phyloP scores from a whole-genome alignment of 2,797 vertebrate species.

The Semaprochilodus insignis region DNA sequence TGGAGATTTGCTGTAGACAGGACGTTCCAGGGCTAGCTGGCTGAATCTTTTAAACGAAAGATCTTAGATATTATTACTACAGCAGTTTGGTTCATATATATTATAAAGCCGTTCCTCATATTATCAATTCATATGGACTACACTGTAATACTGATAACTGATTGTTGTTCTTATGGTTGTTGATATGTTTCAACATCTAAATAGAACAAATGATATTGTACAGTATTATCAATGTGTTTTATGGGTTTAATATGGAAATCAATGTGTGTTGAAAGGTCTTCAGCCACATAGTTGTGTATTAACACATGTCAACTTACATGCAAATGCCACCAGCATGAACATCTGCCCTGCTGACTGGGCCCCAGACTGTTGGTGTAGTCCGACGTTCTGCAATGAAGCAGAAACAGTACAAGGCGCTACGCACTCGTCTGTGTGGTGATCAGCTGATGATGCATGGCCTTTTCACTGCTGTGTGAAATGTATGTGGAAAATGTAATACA shows the following conservation, averaged over 20 bases:
- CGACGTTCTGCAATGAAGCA: background rate
- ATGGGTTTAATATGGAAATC: background rate
- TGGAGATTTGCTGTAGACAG: too few relatives aligned
- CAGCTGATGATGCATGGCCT: slow-evolving; percentile 16
- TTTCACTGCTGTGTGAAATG: slow-evolving; percentile 52
- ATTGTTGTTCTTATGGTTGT: too few relatives aligned
- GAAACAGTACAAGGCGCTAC: background rate
- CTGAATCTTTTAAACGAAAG: too few relatives aligned
- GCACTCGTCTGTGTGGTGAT: slow-evolving; percentile 17
- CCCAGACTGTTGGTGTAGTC: background rate
- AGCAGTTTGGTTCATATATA: background rate
- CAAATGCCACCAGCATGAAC: background rate
- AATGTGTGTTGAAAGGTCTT: background rate
- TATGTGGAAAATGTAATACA: slow-evolving; percentile 45
- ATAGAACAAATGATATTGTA: background rate
- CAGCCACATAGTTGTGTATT: background rate
- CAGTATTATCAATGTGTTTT: background rate
- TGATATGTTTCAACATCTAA: background rate
- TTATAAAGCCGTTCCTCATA: background rate
- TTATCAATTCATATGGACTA: too few relatives aligned
- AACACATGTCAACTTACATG: background rate
- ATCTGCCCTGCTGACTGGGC: background rate
- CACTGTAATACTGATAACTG: too few relatives aligned
- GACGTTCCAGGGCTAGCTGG: too few relatives aligned
- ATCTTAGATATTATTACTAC: background rate